Percentiles rank a stretch among this genome's conserved stretches.
Evolutionary conservation across 2,888 invertebrate genomes (phyloP).

Genomic region (Aphidius colemani): DNA sequence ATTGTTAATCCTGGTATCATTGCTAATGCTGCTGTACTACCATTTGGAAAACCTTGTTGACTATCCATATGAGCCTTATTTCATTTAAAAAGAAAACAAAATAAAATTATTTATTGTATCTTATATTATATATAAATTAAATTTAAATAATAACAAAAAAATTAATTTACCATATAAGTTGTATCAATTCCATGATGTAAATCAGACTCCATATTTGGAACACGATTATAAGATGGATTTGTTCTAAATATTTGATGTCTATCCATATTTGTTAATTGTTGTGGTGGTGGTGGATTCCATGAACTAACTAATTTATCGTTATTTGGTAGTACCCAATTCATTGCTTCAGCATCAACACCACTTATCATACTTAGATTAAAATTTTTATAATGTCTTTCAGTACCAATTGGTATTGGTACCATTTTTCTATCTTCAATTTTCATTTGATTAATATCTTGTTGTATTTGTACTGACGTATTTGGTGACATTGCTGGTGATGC

Average conservation of each 20-base stretch:
- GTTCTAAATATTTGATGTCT: slow-evolving; percentile 55
- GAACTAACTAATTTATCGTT: slow-evolving; percentile 57
- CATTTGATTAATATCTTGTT: slow-evolving; percentile 53
- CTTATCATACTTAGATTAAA: slow-evolving; percentile 51
- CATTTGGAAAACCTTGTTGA: slow-evolving; percentile 57
- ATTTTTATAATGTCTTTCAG: slow-evolving; percentile 77
- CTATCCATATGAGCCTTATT: slow-evolving; percentile 53
- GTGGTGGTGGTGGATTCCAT: slow-evolving; percentile 49
- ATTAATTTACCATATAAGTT: slow-evolving; percentile 57
- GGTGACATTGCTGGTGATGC: slow-evolving; percentile 61
- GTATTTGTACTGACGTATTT: slow-evolving; percentile 60
- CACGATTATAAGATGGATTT: slow-evolving; percentile 49
- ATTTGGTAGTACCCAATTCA: slow-evolving; percentile 59
- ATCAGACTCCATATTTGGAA: slow-evolving; percentile 57
- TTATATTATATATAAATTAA: neutral
- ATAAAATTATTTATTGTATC: neutral
- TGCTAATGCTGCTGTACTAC: slow-evolving; percentile 49
- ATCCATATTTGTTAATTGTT: slow-evolving; percentile 45
- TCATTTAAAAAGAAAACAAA: neutral
- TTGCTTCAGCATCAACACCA: slow-evolving; percentile 55
- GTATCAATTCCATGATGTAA: slow-evolving; percentile 62
- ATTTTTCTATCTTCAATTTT: slow-evolving; percentile 63
- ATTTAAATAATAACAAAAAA: neutral
- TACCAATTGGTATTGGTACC: slow-evolving; percentile 78
- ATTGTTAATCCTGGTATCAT: slow-evolving; percentile 53